phyloP scores from a whole-genome alignment of 2,113 vertebrate species.

The Panthera leo region DNA sequence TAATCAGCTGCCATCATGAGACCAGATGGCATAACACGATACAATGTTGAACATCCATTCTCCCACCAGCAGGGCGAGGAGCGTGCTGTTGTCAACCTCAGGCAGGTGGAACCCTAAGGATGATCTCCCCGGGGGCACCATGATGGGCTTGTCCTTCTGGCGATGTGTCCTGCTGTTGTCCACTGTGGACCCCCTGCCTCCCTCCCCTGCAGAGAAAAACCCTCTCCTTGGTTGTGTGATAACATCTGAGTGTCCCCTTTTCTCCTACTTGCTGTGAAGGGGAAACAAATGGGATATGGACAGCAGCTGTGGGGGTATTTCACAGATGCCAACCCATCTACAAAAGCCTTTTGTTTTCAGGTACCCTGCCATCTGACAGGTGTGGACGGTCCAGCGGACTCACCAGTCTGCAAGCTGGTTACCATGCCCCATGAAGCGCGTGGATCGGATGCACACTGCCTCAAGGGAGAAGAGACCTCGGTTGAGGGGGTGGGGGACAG shows the following conservation, averaged over 20 bases:
- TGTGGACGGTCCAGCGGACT: not conserved
- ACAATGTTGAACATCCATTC: not conserved
- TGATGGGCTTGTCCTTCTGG: not conserved
- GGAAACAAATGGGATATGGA: not conserved
- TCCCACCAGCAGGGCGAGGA: not conserved
- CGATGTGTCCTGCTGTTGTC: not conserved
- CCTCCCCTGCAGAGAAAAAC: not conserved
- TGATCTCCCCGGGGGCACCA: fast-evolving
- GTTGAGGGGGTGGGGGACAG: not conserved
- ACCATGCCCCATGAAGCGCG: not conserved
- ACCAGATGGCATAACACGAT: not conserved
- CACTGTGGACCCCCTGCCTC: not conserved
- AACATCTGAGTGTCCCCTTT: not conserved
- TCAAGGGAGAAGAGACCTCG: not conserved
- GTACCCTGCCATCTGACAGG: not conserved
- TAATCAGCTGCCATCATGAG: not conserved
- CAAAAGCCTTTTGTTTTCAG: slow-evolving; percentile 64
- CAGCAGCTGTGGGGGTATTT: not conserved
- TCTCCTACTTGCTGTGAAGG: not conserved
- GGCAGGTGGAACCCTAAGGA: not conserved
- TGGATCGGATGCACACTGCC: fast-evolving
- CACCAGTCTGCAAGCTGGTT: not conserved
- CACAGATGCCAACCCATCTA: slow-evolving; percentile 40
- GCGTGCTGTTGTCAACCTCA: not conserved
- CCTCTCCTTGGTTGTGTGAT: not conserved